Conservation (phyloP, 2,888 invertebrate genomes). For the Cephus runcator region DNA sequence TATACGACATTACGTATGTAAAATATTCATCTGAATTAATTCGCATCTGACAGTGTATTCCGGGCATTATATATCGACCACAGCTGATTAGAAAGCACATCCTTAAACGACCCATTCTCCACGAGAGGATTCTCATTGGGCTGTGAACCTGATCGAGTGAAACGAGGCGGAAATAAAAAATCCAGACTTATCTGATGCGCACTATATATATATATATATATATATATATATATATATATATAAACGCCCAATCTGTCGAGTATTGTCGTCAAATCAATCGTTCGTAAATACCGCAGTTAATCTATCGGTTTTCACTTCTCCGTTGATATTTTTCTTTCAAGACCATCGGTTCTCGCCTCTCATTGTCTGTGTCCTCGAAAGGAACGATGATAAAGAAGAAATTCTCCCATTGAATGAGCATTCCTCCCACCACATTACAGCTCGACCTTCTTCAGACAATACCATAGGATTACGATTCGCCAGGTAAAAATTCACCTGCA, state of each 20-base stretch:
- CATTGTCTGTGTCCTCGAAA: background rate
- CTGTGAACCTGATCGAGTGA: constrained; percentile 36
- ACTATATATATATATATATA: too few species aligned
- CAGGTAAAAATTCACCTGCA: background rate
- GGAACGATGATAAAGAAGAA: background rate
- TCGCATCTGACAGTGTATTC: background rate
- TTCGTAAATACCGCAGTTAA: background rate
- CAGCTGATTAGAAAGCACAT: background rate
- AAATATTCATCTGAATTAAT: background rate
- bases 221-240: too few species aligned
- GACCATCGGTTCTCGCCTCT: background rate
- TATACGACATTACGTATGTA: background rate
- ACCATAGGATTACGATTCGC: background rate
- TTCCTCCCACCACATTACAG: background rate
- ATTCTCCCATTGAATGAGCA: background rate
- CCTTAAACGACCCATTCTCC: constrained; percentile 5
- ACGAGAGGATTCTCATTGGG: constrained; percentile 35
- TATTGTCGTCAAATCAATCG: background rate
- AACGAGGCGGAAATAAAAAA: background rate
- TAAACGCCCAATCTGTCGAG: background rate
- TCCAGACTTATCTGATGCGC: background rate
- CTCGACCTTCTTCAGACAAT: background rate
- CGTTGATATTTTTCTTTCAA: background rate
- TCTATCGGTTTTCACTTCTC: background rate
- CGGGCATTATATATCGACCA: background rate